Evolutionary conservation across 2,797 vertebrate species (phyloP), one percentile per base, ranked within the genome.

Genomic region (Sparus aurata): DNA sequence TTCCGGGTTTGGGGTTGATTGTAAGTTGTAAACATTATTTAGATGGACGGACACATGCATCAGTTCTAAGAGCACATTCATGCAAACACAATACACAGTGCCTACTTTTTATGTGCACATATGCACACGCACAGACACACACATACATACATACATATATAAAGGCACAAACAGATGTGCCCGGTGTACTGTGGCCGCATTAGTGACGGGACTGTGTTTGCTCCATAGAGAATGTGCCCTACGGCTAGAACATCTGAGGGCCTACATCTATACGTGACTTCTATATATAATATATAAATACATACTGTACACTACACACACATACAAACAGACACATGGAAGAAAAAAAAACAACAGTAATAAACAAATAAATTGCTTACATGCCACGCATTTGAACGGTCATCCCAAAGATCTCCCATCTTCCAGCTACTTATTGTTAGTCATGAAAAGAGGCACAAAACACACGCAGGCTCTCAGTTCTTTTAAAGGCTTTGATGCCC

Each of bases 221-320:
- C 70, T 85, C 85, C 63, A 62, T 65, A 13, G 73, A 80, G 82
- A 90, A 46, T 47, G 23, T 60, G 66, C 81, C 79, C 77, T 75
- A n/a, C 61, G 74, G 70, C 75, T 55, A 70, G 65, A 70, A 73
- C 83, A 87, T 89, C 76, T 81, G 84, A 87, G 75, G 65, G 43
- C 15, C 57, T 63, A 18, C 72, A 80, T 76, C 60, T 85, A 67
- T 76, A 83, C 22, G 49, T 46, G 50, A 59, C 41, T 45, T 64
- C 18, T 46, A 58, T 50, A n/a, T n/a, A n/a, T n/a, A n/a, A n/a
- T n/a, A n/a, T n/a, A 67, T 17, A 64, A 47, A 22, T 41, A n/a
- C 5, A 27, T 9, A 50, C 20, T 30, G 12, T 47, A 58, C 38
- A 38, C 4, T n/a, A 18, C 22, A 54, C 27, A 54, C 23, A 61